Evolutionary conservation across 1,140 invertebrate species (phyloP), one percentile per base, ranked within the genome.

Genomic region (Mizuhopecten yessoensis): DNA sequence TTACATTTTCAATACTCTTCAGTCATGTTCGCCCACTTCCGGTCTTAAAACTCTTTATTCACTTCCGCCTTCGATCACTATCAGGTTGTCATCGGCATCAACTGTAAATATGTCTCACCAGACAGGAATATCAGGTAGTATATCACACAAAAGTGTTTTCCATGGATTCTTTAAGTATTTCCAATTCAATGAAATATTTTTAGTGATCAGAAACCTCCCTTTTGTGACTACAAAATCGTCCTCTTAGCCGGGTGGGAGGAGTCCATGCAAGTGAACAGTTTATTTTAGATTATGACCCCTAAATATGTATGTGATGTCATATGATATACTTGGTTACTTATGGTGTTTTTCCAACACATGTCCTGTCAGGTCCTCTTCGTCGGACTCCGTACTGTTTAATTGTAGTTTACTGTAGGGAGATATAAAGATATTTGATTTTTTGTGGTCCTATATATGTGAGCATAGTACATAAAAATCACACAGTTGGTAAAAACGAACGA

Each of bases 71-170:
- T 90, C 15, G 88, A 75, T 91, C 33, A 15, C 23, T 29, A 29
- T 7, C n/a, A 75, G 29, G 23, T 75, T 75, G n/a, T 75, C 57
- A 29, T n/a, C 57, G 57, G 29, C 23, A 34, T 23, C n/a, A 34
- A 33, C 34, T 11, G 34, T 91, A 91, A 75, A 75, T 88, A 95
- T 95, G 94, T 95, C 94, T 57, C 94, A 95, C 91, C 94, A 95
- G 93, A 95, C 94, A 86, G 94, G 94, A 90, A 95, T 95, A 89
- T 91, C 93, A 92, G 94, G 94, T 95, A 90, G 89, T n/a, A 86
- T 34, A 39, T 90, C 15, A 20, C 33, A 90, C 34, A 29, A 29
- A 17, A 29, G 17, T 29, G 57, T 75, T 75, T 75, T n/a, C 57
- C 17, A n/a, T 2, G n/a, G 9, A 75, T 29, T 75, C 0, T n/a